Conservation (phyloP, 2,113 vertebrate genomes). For the Amphilophus citrinellus region DNA sequence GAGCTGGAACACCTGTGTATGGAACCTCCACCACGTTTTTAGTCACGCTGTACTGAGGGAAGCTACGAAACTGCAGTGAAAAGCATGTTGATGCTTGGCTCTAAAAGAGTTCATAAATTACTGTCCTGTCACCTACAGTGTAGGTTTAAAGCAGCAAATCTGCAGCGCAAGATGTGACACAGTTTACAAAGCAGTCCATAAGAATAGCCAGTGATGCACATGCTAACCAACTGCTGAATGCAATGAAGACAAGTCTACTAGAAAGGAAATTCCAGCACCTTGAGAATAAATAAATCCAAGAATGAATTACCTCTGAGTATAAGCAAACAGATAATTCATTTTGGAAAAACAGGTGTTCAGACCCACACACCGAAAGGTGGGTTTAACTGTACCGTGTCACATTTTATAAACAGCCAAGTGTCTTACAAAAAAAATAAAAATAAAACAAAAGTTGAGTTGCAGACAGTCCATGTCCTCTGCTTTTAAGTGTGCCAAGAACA, state of each 20-base stretch:
- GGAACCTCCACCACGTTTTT: constrained; percentile 14
- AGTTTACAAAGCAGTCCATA: not conserved
- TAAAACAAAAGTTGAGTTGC: not conserved
- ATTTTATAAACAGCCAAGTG: not conserved
- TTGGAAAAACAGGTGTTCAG: constrained; percentile 2
- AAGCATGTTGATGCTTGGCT: not conserved
- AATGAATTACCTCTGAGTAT: rapidly evolving
- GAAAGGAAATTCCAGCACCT: constrained; percentile 1
- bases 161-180: not conserved
- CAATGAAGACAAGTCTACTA: not conserved
- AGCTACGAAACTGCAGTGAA: not conserved
- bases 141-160: constrained; percentile 6
- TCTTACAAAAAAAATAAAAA: not conserved
- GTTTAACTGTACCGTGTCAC: not conserved
- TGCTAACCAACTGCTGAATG: not conserved
- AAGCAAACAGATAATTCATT: not conserved
- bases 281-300: not conserved
- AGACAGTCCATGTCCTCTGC: rapidly evolving
- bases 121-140: not conserved
- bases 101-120: not conserved
- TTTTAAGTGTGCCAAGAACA: not conserved
- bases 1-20: constrained; percentile 58
- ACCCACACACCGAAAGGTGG: not conserved
- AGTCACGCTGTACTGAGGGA: constrained; percentile 11
- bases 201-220: not conserved